phyloP scores from a whole-genome alignment of 2,113 vertebrate genomes.

The Todiramphus chloris region DNA sequence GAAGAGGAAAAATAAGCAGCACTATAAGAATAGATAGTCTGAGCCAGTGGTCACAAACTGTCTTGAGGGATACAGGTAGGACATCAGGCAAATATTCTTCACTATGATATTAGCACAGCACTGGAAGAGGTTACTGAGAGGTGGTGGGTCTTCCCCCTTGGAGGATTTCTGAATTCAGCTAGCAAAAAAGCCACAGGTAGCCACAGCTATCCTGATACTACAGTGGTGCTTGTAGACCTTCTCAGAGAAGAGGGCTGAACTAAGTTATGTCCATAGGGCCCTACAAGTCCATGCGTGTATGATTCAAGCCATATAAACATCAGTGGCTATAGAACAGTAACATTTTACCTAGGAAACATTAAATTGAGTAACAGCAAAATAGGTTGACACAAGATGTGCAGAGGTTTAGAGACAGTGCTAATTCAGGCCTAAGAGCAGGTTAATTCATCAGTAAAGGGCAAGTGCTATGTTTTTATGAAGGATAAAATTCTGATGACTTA shows the following conservation, averaged over 20 bases:
- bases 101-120: neutral
- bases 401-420: neutral
- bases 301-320: neutral
- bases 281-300: neutral
- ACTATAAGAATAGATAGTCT: neutral
- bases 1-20: neutral
- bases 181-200: neutral
- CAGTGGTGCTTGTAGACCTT: neutral
- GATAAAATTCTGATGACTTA: neutral
- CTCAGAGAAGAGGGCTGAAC: neutral
- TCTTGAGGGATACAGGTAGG: neutral
- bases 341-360: conserved; percentile 1
- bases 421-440: conserved; percentile 2
- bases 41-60: neutral
- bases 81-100: neutral
- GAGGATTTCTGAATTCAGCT: neutral
- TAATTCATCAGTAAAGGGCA: neutral
- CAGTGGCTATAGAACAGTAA: conserved; percentile 12
- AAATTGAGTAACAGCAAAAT: neutral
- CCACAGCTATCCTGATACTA: neutral
- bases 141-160: neutral
- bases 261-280: neutral
- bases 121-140: neutral
- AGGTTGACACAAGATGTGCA: neutral
- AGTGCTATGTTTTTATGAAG: neutral